These are phyloP conservation scores for Deroptyus accipitrinus DNA, from an alignment of 2,113 vertebrate species.

Conservation along the genomic window DNA sequence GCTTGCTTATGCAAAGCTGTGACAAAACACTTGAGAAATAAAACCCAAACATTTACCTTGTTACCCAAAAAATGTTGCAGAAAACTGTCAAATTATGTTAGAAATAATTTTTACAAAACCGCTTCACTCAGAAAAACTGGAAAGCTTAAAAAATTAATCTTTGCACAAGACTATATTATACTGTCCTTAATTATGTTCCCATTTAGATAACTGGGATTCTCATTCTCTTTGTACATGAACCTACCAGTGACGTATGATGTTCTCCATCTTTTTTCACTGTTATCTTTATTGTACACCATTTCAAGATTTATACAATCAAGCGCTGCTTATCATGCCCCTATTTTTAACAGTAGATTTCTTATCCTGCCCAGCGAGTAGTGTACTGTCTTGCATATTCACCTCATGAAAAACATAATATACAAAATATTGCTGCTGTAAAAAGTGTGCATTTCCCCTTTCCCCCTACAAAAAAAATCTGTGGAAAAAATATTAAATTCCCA, in stretches of 20 bases:
- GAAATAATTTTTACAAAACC: conserved; percentile 77
- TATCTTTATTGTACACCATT: conserved; percentile 58
- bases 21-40: conserved; percentile 67
- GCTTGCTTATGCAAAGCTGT: conserved; percentile 62
- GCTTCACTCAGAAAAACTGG: conserved; percentile 71
- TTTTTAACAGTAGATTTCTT: conserved; percentile 51
- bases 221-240: conserved; percentile 34
- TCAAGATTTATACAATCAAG: conserved; percentile 48
- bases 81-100: conserved; percentile 71
- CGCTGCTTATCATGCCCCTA: conserved; percentile 41
- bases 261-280: conserved; percentile 52
- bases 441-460: conserved; percentile 80
- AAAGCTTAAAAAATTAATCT: conserved; percentile 71
- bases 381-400: conserved; percentile 76
- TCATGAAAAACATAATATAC: conserved; percentile 81
- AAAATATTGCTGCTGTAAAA: conserved; percentile 85
- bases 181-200: conserved; percentile 56
- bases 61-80: conserved; percentile 57
- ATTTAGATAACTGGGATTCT: conserved; percentile 59
- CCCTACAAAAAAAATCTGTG: conserved; percentile 81
- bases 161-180: conserved; percentile 67
- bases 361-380: conserved; percentile 68
- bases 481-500: conserved; percentile 82
- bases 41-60: conserved; percentile 49
- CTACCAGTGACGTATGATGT: conserved; percentile 11